These are phyloP conservation scores for Colletes gigas DNA, from an alignment of 1,140 invertebrate species.

Conservation along the genomic window DNA sequence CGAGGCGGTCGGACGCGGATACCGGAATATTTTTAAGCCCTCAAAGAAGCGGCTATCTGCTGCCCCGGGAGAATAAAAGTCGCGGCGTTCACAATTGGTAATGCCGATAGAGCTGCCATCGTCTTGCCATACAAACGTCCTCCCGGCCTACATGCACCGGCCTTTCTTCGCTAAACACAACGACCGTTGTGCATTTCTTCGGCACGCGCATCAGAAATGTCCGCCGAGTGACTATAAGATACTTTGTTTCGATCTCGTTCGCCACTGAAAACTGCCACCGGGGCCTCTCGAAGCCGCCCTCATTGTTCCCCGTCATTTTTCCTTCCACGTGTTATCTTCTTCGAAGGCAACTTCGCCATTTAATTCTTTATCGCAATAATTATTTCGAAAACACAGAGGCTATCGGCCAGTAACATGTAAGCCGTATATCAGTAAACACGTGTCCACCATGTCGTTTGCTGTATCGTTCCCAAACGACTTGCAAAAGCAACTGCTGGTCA, in stretches of 20 bases:
- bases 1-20: constrained; percentile 41
- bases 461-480: not conserved
- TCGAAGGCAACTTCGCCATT: not conserved
- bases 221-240: constrained; percentile 26
- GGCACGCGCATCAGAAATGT: constrained; percentile 47
- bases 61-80: constrained; percentile 63
- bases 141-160: constrained; percentile 69
- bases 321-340: too few species aligned
- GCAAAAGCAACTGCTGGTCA: constrained; percentile 28
- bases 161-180: constrained; percentile 68
- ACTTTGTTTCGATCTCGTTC: constrained; percentile 32
- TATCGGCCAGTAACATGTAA: too few species aligned
- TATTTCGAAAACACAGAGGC: too few species aligned
- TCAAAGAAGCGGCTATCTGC: constrained; percentile 28
- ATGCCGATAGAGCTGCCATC: constrained; percentile 78
- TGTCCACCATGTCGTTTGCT: not conserved
- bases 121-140: constrained; percentile 79
- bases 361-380: too few species aligned
- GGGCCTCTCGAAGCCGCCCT: not conserved
- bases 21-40: constrained; percentile 50
- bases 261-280: not conserved
- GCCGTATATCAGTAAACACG: not conserved
- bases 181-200: constrained; percentile 43
- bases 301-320: constrained; percentile 21
- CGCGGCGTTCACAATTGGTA: constrained; percentile 62